Base-by-base conservation (phyloP, 2,888 invertebrate genomes). In the Odontocolon sp. region DNA sequence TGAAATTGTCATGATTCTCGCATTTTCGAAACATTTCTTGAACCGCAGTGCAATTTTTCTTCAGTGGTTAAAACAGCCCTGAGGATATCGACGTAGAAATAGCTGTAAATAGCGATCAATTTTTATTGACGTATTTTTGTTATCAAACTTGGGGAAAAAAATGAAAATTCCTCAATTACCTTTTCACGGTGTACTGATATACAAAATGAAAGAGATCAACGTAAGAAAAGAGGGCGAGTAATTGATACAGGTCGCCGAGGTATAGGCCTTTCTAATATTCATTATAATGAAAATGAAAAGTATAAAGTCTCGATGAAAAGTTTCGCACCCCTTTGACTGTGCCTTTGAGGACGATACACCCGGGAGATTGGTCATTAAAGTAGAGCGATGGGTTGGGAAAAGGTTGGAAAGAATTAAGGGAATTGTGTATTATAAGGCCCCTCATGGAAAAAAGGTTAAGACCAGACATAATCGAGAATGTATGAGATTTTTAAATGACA, bases 291-390 rank as follows among this genome's bases (percentile, higher is more conserved):
- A 77, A 71, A 72, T 72, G 71, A 72, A 77, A 68, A 68, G 72
- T 68, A 68, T 56, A 42, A 42, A 56, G 56, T 78, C 56, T 42
- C 52, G 26, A 36, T 38, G 66, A 50, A 28, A 74, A 75, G 67
- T 71, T 75, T 56, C 47, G 42, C 45, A 57, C 57, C 63, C 72
- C 72, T 71, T 72, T 63, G 63, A 42, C 28, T 40, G 67, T 26
- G 47, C 31, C 74, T 74, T 74, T 74, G 74, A 69, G 57, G 63
- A 31, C 26, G 66, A 56, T 66, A 63, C 52, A 56, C 47, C 14
- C 18, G 26, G 70, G 52, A 75, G 63, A 75, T 71, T 57, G 75
- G 61, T 75, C 63, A 71, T 75, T 77, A 77, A 77, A 77, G 50
- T 42, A 59, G 57, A n/a, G 47, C 50, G 59, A 70, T 70, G 57